Conservation (phyloP, 2,797 vertebrate genomes). For the Aratinga solstitialis region DNA sequence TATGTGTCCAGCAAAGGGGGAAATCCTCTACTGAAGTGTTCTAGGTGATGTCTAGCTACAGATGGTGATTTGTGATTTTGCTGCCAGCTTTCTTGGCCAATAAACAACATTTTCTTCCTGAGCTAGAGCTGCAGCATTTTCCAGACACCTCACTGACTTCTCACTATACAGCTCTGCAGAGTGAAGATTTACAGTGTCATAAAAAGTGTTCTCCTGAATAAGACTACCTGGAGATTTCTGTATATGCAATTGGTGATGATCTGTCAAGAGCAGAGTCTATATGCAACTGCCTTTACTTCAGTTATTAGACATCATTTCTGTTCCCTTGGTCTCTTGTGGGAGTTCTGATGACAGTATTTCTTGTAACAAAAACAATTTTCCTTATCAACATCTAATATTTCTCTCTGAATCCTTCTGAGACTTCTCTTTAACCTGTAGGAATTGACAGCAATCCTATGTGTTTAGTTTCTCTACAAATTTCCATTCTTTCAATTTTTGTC, state of each 20-base stretch:
- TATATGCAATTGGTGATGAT: not conserved
- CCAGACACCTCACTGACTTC: not conserved
- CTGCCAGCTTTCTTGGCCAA: not conserved
- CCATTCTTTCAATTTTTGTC: not conserved
- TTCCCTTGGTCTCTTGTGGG: not conserved
- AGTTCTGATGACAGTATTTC: not conserved
- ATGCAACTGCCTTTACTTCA: not conserved
- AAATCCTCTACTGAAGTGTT: not conserved
- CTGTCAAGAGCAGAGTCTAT: not conserved
- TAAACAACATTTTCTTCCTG: not conserved
- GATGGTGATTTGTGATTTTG: not conserved
- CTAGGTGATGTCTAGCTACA: not conserved
- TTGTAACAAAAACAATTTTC: not conserved
- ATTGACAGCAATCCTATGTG: not conserved
- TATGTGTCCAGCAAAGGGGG: fast-evolving
- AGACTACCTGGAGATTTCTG: not conserved
- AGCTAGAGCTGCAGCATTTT: not conserved
- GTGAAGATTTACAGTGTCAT: not conserved
- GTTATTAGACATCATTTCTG: not conserved
- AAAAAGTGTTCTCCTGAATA: not conserved
- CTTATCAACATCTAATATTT: not conserved
- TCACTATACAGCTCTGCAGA: not conserved
- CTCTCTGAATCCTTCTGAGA: not conserved
- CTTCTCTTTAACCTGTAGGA: not conserved
- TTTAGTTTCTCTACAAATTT: not conserved